These are phyloP conservation scores for Zelostemma sp. DNA, from an alignment of 1,140 invertebrate genomes.

Conservation along the genomic window DNA sequence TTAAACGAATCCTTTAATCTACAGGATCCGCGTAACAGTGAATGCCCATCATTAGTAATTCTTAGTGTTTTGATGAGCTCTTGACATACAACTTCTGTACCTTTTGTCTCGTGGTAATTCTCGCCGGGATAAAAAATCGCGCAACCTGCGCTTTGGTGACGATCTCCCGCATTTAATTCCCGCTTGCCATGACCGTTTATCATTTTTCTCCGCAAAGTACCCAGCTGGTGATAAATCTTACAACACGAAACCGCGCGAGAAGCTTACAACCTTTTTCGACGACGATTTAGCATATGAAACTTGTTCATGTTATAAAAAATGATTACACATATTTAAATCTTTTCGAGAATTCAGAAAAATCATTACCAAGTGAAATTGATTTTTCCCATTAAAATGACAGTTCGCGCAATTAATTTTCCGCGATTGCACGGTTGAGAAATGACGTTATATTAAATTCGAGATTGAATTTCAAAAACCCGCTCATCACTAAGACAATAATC, in stretches of 20 bases:
- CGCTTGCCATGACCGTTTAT: slow-evolving; percentile 43
- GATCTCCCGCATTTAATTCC: slow-evolving; percentile 49
- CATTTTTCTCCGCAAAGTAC: slow-evolving; percentile 43
- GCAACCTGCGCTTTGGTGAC: slow-evolving; percentile 37
- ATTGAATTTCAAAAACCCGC: too few relatives aligned
- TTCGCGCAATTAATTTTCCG: too few relatives aligned
- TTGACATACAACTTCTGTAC: slow-evolving; percentile 19
- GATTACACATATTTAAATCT: too few relatives aligned
- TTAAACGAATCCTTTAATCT: background rate
- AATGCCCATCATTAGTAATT: slow-evolving; percentile 6
- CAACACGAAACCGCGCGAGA: slow-evolving; percentile 21
- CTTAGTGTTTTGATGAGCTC: slow-evolving; percentile 21
- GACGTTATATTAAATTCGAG: too few relatives aligned
- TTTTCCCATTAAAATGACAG: too few relatives aligned
- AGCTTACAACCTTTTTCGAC: background rate
- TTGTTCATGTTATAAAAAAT: too few relatives aligned
- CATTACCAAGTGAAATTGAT: too few relatives aligned
- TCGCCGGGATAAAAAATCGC: slow-evolving; percentile 47
- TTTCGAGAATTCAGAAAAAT: too few relatives aligned
- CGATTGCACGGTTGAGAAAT: too few relatives aligned
- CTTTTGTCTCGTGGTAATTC: slow-evolving; percentile 25
- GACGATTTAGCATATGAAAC: slow-evolving; percentile 6
- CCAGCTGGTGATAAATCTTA: slow-evolving; percentile 25
- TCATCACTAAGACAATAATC: slow-evolving; percentile 1
- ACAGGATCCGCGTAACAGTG: slow-evolving; percentile 12